These are phyloP conservation scores for Chrysina gloriosa DNA, from an alignment of 2,888 invertebrate species.

Conservation along the genomic window DNA sequence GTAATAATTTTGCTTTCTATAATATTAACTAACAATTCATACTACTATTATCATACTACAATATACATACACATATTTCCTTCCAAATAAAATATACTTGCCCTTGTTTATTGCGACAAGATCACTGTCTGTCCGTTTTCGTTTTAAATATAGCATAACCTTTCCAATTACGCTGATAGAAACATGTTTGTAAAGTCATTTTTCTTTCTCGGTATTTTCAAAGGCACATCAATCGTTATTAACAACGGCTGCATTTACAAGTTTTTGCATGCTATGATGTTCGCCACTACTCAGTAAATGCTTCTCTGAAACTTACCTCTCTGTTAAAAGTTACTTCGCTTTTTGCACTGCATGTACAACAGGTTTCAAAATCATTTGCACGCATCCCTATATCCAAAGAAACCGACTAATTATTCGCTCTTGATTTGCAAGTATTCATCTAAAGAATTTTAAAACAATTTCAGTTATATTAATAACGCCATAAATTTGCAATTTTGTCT, in stretches of 20 bases:
- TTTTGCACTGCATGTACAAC: neutral
- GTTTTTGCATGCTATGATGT: slow-evolving; percentile 5
- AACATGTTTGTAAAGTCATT: neutral
- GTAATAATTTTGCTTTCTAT: no score
- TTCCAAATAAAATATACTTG: no score
- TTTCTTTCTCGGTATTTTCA: slow-evolving; percentile 14
- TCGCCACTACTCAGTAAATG: neutral
- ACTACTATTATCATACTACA: no score
- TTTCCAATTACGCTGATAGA: slow-evolving; percentile 7
- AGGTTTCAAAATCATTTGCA: neutral
- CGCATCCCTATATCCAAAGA: neutral
- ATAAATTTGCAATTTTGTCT: no score
- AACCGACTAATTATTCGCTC: no score
- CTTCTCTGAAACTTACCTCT: slow-evolving; percentile 6
- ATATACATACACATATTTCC: no score
- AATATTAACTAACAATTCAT: no score
- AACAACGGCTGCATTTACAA: neutral
- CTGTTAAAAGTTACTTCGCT: neutral
- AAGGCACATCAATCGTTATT: slow-evolving; percentile 9
- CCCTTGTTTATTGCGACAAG: neutral
- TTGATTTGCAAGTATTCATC: no score
- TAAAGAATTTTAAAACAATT: no score
- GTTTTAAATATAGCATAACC: neutral
- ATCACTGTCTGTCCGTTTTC: neutral
- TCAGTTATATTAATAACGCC: no score